Evolutionary conservation across 1,140 invertebrate genomes (phyloP).

Genomic region (Cardiocondyla obscurior): DNA sequence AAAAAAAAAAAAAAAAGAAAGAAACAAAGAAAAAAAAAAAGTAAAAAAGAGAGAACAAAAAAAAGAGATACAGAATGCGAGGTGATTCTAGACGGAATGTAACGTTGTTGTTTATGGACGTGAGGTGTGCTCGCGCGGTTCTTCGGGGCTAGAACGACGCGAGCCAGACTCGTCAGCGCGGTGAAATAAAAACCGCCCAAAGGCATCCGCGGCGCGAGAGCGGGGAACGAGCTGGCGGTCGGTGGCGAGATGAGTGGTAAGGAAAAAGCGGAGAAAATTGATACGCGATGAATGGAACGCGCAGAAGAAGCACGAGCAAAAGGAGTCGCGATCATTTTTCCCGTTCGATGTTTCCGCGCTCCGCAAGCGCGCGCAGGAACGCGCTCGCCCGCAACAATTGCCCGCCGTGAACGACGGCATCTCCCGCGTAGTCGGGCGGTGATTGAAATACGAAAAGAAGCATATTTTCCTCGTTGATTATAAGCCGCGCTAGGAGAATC

Average conservation of each 20-base stretch:
- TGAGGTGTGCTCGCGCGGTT: slow-evolving; percentile 11
- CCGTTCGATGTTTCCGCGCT: slow-evolving; percentile 70
- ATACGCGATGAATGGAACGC: slow-evolving; percentile 33
- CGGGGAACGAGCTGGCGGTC: background rate
- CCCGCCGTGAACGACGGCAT: slow-evolving; percentile 75
- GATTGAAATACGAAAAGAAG: slow-evolving; percentile 79
- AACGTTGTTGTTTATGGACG: slow-evolving; percentile 43
- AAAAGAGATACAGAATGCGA: background rate
- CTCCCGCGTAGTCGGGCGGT: slow-evolving; percentile 55
- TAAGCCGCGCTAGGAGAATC: background rate
- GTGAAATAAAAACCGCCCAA: slow-evolving; percentile 47
- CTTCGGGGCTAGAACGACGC: slow-evolving; percentile 9
- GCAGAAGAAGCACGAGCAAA: slow-evolving; percentile 28
- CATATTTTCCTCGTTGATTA: slow-evolving; percentile 50
- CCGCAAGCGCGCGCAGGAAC: slow-evolving; percentile 62
- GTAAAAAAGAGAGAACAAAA: slow-evolving; percentile 14
- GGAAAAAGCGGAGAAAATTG: slow-evolving; percentile 44
- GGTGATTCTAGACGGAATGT: slow-evolving; percentile 23
- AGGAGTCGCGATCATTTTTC: slow-evolving; percentile 71
- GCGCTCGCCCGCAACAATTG: slow-evolving; percentile 78
- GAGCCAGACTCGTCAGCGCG: slow-evolving; percentile 24
- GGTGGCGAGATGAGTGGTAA: slow-evolving; percentile 21
- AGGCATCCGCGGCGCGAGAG: slow-evolving; percentile 15
- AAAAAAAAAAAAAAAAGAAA: slow-evolving; percentile 3
- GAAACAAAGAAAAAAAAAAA: slow-evolving; percentile 3